These are phyloP conservation scores for Drosophila bipectinata DNA, from an alignment of 1,140 invertebrate species.

Conservation along the genomic window DNA sequence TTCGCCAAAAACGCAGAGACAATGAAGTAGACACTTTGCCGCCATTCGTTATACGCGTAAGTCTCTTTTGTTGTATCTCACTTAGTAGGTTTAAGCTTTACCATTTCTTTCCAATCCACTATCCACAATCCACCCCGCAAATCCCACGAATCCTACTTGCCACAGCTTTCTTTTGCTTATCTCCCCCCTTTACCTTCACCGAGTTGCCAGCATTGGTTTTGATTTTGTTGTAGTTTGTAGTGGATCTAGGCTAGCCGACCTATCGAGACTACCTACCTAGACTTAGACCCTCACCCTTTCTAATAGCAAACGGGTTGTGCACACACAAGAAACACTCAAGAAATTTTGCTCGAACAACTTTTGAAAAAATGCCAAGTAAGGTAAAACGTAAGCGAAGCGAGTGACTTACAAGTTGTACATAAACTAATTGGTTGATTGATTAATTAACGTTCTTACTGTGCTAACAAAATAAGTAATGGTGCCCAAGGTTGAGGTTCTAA, in stretches of 20 bases:
- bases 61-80: conserved; percentile 72
- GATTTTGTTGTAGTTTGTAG: conserved; percentile 46
- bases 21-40: conserved; percentile 77
- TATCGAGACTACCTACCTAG: conserved; percentile 12
- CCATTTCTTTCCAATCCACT: conserved; percentile 9
- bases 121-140: conserved; percentile 19
- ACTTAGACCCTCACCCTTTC: conserved; percentile 37
- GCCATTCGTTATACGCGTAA: conserved; percentile 80
- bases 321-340: conserved; percentile 29
- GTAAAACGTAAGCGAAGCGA: conserved; percentile 48
- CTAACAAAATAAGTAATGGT: conserved; percentile 39
- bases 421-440: conserved; percentile 31
- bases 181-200: conserved; percentile 10
- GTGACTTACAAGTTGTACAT: conserved; percentile 23
- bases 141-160: conserved; percentile 27
- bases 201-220: conserved; percentile 37
- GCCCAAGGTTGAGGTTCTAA: conserved; percentile 58
- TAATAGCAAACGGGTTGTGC: conserved; percentile 43
- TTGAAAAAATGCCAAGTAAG: conserved; percentile 26
- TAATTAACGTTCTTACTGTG: conserved; percentile 39
- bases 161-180: conserved; percentile 63
- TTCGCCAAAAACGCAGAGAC: conserved; percentile 52
- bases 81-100: conserved; percentile 60
- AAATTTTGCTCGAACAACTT: conserved; percentile 24
- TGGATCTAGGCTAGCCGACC: conserved; percentile 41